Conservation (phyloP, 64 coral and sea anemone genomes). For the Platygyra sinensis region DNA sequence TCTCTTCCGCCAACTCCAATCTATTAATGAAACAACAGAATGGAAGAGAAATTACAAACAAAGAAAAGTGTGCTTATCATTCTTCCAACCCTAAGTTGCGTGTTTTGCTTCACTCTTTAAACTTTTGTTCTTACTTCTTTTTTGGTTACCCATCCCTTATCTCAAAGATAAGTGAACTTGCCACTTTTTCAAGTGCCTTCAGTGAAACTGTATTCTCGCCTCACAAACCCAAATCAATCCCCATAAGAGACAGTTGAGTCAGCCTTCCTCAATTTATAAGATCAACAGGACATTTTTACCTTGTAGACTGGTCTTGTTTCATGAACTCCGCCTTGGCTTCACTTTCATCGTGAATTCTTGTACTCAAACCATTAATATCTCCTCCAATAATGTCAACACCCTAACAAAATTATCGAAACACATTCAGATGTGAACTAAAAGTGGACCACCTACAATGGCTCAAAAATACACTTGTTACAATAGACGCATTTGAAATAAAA, state of each 20-base stretch:
- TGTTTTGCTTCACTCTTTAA: neutral
- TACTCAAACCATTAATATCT: constrained; percentile 89
- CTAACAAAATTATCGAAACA: neutral
- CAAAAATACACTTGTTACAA: too few relatives aligned
- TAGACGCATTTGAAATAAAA: too few relatives aligned
- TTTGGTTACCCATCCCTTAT: too few relatives aligned
- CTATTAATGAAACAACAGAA: constrained; percentile 27
- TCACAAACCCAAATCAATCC: too few relatives aligned
- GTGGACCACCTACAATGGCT: neutral
- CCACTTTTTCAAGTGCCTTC: too few relatives aligned
- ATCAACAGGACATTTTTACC: constrained; percentile 24
- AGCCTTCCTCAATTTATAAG: too few relatives aligned
- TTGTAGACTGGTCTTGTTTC: constrained; percentile 76
- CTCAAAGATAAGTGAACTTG: too few relatives aligned
- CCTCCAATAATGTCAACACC: constrained; percentile 92
- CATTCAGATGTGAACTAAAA: neutral
- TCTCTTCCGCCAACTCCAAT: constrained; percentile 66
- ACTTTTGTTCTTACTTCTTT: too few relatives aligned
- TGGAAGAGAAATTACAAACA: neutral
- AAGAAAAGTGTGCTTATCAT: neutral
- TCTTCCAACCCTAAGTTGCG: neutral
- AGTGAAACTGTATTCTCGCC: too few relatives aligned
- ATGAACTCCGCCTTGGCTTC: constrained; percentile 93
- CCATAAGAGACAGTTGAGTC: too few relatives aligned
- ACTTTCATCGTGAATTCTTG: constrained; percentile 87